These are phyloP conservation scores for Dynastes grantii DNA, from an alignment of 2,888 invertebrate genomes.

Conservation along the genomic window DNA sequence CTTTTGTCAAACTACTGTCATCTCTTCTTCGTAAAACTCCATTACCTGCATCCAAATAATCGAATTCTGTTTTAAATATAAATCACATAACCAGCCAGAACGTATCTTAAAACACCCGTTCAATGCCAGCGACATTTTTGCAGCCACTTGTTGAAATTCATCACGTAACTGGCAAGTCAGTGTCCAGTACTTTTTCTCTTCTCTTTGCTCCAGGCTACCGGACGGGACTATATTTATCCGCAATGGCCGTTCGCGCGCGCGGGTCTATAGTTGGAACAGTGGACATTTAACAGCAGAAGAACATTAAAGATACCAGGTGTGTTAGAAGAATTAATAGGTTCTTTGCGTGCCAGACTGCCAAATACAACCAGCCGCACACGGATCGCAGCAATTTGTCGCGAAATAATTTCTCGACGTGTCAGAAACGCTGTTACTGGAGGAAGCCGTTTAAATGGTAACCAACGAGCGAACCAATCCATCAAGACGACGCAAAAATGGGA, in stretches of 20 bases:
- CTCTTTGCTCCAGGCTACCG: background rate
- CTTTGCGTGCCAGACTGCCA: constrained; percentile 39
- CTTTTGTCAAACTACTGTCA: too few species aligned
- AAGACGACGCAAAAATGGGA: background rate
- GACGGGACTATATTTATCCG: constrained; percentile 13
- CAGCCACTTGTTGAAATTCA: constrained; percentile 30
- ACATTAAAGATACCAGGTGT: constrained; percentile 39
- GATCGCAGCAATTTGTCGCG: constrained; percentile 36
- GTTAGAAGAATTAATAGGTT: constrained; percentile 34
- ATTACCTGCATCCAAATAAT: background rate
- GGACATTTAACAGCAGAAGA: constrained; percentile 23
- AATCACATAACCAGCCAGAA: background rate
- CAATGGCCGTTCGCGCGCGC: background rate
- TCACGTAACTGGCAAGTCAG: constrained; percentile 1
- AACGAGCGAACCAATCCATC: constrained; percentile 22
- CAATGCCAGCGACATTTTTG: background rate
- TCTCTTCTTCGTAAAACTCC: too few species aligned
- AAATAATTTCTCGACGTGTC: constrained; percentile 26
- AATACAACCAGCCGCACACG: constrained; percentile 23
- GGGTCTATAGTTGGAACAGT: constrained; percentile 35
- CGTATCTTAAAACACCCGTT: background rate
- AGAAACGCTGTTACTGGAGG: constrained; percentile 24
- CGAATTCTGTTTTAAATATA: background rate
- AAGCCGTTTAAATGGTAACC: constrained; percentile 30
- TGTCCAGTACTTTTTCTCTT: background rate